Conservation (phyloP, 2,888 invertebrate genomes). For the Mimachlamys varia region DNA sequence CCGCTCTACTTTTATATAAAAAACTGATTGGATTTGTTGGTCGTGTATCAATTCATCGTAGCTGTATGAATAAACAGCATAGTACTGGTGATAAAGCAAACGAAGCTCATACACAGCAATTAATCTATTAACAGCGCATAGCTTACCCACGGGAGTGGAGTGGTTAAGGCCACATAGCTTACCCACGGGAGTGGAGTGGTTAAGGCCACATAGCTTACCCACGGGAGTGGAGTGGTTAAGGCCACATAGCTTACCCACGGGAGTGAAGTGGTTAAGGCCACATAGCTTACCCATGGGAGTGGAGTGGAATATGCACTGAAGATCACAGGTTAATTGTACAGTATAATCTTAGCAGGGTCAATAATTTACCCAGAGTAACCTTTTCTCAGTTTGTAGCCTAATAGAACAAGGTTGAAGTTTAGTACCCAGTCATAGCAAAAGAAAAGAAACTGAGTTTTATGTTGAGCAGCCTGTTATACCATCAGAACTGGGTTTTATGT, state of each 20-base stretch:
- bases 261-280: background rate
- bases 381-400: no score
- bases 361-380: no score
- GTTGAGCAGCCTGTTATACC: no score
- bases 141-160: background rate
- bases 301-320: background rate
- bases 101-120: background rate
- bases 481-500: no score
- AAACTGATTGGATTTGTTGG: slow-evolving; percentile 14
- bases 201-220: background rate
- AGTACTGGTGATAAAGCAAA: background rate
- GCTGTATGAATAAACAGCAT: background rate
- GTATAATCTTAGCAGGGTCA: no score
- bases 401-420: no score
- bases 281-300: background rate
- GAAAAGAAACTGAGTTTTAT: no score
- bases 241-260: background rate
- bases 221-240: background rate
- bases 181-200: background rate
- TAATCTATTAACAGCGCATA: background rate
- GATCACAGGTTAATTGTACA: no score
- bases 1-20: background rate
- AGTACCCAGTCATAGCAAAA: no score
- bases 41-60: background rate
- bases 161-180: no score